Conservation (phyloP, 2,113 vertebrate species). For the Psittacula cyanocephala region DNA sequence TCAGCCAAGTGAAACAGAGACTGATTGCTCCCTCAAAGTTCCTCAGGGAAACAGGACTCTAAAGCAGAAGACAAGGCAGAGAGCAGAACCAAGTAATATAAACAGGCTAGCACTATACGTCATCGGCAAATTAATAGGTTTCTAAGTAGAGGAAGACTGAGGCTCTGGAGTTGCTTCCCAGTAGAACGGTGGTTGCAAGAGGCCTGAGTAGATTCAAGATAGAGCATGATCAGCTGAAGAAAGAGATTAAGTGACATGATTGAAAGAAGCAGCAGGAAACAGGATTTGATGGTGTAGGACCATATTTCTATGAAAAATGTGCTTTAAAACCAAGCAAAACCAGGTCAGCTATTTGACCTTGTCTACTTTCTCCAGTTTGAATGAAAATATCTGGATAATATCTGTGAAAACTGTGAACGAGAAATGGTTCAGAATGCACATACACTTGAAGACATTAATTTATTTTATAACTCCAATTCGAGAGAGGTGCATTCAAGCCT, state of each 20-base stretch:
- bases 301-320: neutral
- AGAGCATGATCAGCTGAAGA: neutral
- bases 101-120: neutral
- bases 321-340: neutral
- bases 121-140: neutral
- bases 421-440: neutral
- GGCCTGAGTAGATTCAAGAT: neutral
- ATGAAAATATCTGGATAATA: neutral
- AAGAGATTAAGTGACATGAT: neutral
- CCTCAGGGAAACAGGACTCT: neutral
- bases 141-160: neutral
- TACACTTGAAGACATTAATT: neutral
- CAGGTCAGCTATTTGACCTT: neutral
- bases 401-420: neutral
- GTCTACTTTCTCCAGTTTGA: neutral
- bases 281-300: neutral
- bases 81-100: neutral
- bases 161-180: neutral
- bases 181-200: neutral
- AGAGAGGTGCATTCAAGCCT: neutral
- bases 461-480: neutral
- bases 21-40: neutral
- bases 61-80: neutral
- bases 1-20: neutral
- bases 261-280: neutral